Evolutionary conservation across 1,140 invertebrate genomes (phyloP), one percentile per base, ranked within the genome.

Genomic region (Neodiprion pinetum): DNA sequence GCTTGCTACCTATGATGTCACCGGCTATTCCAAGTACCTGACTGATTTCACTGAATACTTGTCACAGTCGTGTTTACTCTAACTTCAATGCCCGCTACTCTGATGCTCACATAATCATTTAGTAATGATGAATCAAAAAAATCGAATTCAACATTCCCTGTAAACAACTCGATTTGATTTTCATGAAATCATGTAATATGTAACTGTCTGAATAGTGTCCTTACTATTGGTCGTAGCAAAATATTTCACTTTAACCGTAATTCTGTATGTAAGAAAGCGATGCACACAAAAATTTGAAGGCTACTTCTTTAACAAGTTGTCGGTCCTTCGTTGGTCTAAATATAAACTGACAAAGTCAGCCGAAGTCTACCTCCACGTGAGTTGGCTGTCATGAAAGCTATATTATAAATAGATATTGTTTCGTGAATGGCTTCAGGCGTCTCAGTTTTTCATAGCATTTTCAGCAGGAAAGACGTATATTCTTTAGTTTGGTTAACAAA

Each of bases 1-100:
- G 50, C n/a, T 71, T 48, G 70, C 65, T 71, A 67, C 53, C 49
- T 71, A 71, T 70, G 68, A 71, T 74, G 70, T 74, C 73, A 74
- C 69, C 49, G 21, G 48, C 48, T 69, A 69, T 69, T 69, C 67
- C 21, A 69, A 47, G 53, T 17, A 61, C 53, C 53, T 61, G 53
- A 61, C 53, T 61, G 53, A 61, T 61, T 61, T 61, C n/a, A 61
- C 53, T 61, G 5, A 61, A 61, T 61, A 61, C 11, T 61, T 61
- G 53, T 61, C 53, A 61, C 53, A 61, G n/a, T 61, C n/a, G 5
- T 9, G 53, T 61, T 61, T 61, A 61, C 53, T 61, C 28, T 40
- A 40, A 40, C 28, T 40, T 40, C 28, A 40, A 40, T 40, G 28
- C 28, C 28, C 2, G 28, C 28, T 40, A 40, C 28, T 40, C 28